A percentile compares a stretch with the other conserved stretches of the same genome.
Evolutionary conservation across 2,888 invertebrate genomes (phyloP).

Genomic region (Lordiphosa fenestrarum): DNA sequence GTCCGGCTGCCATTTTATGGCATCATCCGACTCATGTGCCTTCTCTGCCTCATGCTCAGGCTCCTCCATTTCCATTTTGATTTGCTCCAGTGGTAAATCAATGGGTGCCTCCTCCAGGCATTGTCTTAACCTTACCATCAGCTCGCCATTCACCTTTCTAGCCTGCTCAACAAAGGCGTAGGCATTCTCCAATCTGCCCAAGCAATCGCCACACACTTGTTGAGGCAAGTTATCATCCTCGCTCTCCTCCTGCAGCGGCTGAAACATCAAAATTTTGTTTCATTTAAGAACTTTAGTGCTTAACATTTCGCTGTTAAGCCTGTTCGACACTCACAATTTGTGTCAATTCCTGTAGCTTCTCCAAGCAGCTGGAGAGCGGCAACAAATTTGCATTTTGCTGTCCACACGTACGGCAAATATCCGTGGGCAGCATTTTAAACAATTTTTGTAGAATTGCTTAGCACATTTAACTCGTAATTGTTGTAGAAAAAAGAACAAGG

Average conservation of each 20-base stretch:
- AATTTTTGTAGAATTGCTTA: neutral
- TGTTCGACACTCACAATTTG: slow-evolving; percentile 44
- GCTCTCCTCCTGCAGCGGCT: slow-evolving; percentile 38
- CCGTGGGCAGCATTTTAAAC: slow-evolving; percentile 33
- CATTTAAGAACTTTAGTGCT: neutral
- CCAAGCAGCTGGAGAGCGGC: slow-evolving; percentile 29
- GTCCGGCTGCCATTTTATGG: slow-evolving; percentile 34
- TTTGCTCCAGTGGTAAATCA: slow-evolving; percentile 56
- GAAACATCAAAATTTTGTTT: neutral
- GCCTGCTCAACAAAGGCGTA: slow-evolving; percentile 65
- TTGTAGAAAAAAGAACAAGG: neutral
- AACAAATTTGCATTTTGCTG: slow-evolving; percentile 26
- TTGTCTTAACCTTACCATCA: slow-evolving; percentile 34
- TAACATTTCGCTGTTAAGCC: neutral
- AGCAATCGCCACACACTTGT: slow-evolving; percentile 57
- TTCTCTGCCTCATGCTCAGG: slow-evolving; percentile 13
- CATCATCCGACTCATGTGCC: neutral
- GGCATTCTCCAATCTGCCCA: slow-evolving; percentile 56
- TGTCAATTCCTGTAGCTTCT: slow-evolving; percentile 52
- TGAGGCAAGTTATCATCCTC: slow-evolving; percentile 55
- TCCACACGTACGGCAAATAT: slow-evolving; percentile 59
- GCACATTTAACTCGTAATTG: slow-evolving; percentile 1
- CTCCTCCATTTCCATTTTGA: slow-evolving; percentile 57
- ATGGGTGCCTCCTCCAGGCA: slow-evolving; percentile 71
- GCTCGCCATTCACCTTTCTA: slow-evolving; percentile 52